Percentiles rank a stretch among this genome's conserved stretches.
Conservation (phyloP, 2,113 vertebrate species). For the Cinclus mexicanus region DNA sequence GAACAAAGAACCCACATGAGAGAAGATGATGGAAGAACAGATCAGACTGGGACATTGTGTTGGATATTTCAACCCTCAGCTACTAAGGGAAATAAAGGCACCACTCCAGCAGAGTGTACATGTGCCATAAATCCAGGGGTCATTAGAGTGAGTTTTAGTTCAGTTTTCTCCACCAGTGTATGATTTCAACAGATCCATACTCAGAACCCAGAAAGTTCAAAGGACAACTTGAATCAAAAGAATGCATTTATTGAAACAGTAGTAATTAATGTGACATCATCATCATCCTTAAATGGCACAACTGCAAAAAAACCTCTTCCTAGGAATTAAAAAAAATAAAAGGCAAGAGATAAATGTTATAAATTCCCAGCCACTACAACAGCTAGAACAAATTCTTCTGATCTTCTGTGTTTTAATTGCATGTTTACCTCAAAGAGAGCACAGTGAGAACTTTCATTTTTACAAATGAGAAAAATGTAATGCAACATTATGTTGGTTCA, state of each 20-base stretch:
- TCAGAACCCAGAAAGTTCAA: background rate
- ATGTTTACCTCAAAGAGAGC: background rate
- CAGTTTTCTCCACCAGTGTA: background rate
- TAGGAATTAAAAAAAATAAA: background rate
- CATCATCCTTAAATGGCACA: background rate
- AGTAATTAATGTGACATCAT: background rate
- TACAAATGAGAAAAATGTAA: background rate
- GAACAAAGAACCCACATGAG: background rate
- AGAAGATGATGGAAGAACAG: background rate
- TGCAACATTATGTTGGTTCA: background rate
- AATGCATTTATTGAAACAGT: rapidly evolving
- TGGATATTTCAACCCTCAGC: background rate
- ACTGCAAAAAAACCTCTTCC: background rate
- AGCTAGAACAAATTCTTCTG: background rate
- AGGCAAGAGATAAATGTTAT: background rate
- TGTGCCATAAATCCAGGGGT: background rate
- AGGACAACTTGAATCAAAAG: background rate
- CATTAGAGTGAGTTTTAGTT: background rate
- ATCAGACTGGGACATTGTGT: rapidly evolving
- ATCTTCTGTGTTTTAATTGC: constrained; percentile 3
- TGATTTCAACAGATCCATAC: background rate
- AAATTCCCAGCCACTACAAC: background rate
- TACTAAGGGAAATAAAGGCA: background rate
- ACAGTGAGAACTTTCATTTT: background rate
- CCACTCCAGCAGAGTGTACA: background rate